phyloP scores from a whole-genome alignment of 2,113 vertebrate species.

The Donacobius atricapilla region DNA sequence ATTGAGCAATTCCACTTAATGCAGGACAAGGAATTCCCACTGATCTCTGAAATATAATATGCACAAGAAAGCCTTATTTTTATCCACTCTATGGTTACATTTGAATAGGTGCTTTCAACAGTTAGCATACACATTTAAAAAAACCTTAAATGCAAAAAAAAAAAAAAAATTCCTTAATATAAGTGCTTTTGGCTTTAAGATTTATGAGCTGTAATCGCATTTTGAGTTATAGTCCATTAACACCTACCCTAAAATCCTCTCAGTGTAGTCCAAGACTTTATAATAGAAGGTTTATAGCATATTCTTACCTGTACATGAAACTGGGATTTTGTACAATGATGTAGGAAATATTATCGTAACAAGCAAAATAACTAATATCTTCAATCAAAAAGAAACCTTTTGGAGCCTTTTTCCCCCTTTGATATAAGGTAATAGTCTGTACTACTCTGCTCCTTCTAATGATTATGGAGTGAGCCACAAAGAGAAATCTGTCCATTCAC shows the following conservation, averaged over 20 bases:
- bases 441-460: slow-evolving; percentile 1
- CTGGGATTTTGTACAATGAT: not conserved
- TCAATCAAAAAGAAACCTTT: not conserved
- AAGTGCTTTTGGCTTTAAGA: not conserved
- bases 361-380: not conserved
- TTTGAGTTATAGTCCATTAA: not conserved
- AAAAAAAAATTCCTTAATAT: not conserved
- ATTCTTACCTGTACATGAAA: not conserved
- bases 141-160: not conserved
- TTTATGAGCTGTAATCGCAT: not conserved
- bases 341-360: not conserved
- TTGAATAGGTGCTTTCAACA: not conserved
- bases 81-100: not conserved
- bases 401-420: not conserved
- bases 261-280: not conserved
- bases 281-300: not conserved
- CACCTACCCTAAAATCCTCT: not conserved
- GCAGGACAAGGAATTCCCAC: not conserved
- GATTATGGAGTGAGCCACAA: slow-evolving; percentile 5
- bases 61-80: not conserved
- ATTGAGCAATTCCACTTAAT: not conserved
- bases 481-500: slow-evolving; percentile 15
- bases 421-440: not conserved
- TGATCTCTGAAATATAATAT: not conserved
- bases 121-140: not conserved